These are phyloP conservation scores for Salticus scenicus DNA, from an alignment of 2,888 invertebrate genomes.

Conservation along the genomic window DNA sequence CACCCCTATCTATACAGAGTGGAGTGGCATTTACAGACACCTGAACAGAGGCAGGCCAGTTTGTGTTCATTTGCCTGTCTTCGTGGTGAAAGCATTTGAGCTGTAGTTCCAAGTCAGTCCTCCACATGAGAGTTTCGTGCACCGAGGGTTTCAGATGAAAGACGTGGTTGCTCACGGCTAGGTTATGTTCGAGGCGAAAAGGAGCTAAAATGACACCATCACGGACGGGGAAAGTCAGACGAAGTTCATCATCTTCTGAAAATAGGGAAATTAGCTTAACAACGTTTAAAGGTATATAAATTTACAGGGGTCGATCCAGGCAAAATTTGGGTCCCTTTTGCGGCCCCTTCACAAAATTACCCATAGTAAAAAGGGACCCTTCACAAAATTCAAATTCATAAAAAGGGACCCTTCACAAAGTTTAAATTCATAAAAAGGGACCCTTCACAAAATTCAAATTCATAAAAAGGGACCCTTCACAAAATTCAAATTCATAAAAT, in stretches of 20 bases:
- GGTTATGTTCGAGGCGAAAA: slow-evolving; percentile 96
- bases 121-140: slow-evolving; percentile 96
- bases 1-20: slow-evolving; percentile 93
- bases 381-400: no score
- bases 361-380: no score
- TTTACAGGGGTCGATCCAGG: no score
- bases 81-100: slow-evolving; percentile 98
- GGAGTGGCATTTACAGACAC: slow-evolving; percentile 96
- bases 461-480: no score
- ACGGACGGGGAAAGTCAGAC: slow-evolving; percentile 96
- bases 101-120: slow-evolving; percentile 96
- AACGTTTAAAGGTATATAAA: not conserved
- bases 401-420: no score
- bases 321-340: no score
- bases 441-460: no score
- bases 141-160: slow-evolving; percentile 96
- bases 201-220: slow-evolving; percentile 97
- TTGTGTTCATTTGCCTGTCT: slow-evolving; percentile 96
- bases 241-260: slow-evolving; percentile 90
- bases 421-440: no score
- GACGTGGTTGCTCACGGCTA: slow-evolving; percentile 97
- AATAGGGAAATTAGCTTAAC: not conserved
- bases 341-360: no score
- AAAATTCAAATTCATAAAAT: no score
- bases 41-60: slow-evolving; percentile 96